Evolutionary conservation across 2,797 vertebrate species (phyloP).

Genomic region (Ataeniobius toweri): DNA sequence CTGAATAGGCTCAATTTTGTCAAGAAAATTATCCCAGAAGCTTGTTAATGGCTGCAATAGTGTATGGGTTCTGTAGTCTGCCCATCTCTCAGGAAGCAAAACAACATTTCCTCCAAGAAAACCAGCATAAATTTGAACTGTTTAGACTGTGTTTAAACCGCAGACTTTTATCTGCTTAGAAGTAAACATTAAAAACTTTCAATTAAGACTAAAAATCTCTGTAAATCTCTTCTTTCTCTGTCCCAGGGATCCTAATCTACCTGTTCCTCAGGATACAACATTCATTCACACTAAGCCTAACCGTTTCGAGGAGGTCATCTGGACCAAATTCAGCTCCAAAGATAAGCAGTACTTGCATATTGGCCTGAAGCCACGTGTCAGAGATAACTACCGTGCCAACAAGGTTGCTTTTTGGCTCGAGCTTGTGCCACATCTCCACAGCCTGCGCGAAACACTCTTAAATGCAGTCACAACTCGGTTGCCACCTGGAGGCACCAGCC

Average conservation of each 20-base stretch:
- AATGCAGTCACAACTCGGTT: conserved; percentile 82
- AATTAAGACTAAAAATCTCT: not conserved
- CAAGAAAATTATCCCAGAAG: not conserved
- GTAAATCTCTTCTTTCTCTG: conserved; percentile 19
- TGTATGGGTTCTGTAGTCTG: not conserved
- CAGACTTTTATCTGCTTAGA: not conserved
- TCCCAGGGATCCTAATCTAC: conserved; percentile 90
- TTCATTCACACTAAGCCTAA: conserved; percentile 98
- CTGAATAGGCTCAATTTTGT: not conserved
- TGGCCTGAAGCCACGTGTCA: conserved; percentile 90
- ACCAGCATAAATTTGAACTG: not conserved
- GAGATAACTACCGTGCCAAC: conserved; percentile 95
- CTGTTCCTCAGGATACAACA: conserved; percentile 94
- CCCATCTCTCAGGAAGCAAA: not conserved
- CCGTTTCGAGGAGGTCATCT: conserved; percentile 95
- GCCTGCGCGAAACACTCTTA: conserved; percentile 81
- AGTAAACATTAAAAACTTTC: not conserved
- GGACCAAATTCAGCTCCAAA: conserved; percentile 96
- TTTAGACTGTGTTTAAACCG: conserved; percentile 1
- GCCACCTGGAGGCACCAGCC: conserved; percentile 72
- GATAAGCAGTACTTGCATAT: conserved; percentile 97
- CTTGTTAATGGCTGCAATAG: not conserved
- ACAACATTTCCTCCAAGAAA: not conserved
- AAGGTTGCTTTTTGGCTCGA: conserved; percentile 98
- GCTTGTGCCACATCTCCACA: conserved; percentile 92